A percentile compares a stretch with the other conserved stretches of the same genome.
Conservation (phyloP, 2,797 vertebrate genomes). For the Labeo calbasu region DNA sequence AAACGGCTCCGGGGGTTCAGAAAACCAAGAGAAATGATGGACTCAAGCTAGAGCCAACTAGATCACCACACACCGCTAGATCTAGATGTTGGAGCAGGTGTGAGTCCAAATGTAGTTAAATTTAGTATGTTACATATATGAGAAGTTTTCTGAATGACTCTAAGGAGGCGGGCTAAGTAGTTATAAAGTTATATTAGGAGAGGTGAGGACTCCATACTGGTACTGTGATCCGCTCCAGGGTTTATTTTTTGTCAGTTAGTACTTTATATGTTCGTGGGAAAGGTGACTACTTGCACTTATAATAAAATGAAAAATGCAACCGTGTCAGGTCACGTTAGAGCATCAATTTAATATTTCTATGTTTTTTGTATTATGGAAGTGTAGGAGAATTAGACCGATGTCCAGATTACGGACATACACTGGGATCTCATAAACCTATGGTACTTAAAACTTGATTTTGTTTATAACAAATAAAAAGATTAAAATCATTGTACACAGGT, state of each 20-base stretch:
- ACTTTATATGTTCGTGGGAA: background rate
- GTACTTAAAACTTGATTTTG: conserved; percentile 57
- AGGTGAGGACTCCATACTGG: background rate
- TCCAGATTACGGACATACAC: conserved; percentile 57
- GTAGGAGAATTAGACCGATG: background rate
- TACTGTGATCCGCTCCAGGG: conserved; percentile 10
- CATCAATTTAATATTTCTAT: conserved; percentile 42
- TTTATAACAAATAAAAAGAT: conserved; percentile 34
- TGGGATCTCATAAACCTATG: conserved; percentile 57
- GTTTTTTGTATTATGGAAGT: conserved; percentile 20
- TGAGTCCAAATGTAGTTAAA: background rate
- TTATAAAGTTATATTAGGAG: background rate
- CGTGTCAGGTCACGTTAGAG: background rate
- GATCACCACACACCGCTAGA: conserved; percentile 9
- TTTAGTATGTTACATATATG: background rate
- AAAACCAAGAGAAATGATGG: conserved; percentile 20
- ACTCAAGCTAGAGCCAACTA: background rate
- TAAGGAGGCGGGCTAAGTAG: background rate
- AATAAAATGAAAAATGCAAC: background rate
- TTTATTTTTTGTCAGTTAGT: conserved; percentile 11
- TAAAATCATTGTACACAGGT: background rate
- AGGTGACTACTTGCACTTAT: conserved; percentile 6
- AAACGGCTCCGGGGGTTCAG: conserved; percentile 21
- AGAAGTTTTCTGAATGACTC: background rate
- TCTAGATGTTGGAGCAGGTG: background rate